phyloP scores from a whole-genome alignment of 2,797 vertebrate species.

The Aselliscus stoliczkanus region DNA sequence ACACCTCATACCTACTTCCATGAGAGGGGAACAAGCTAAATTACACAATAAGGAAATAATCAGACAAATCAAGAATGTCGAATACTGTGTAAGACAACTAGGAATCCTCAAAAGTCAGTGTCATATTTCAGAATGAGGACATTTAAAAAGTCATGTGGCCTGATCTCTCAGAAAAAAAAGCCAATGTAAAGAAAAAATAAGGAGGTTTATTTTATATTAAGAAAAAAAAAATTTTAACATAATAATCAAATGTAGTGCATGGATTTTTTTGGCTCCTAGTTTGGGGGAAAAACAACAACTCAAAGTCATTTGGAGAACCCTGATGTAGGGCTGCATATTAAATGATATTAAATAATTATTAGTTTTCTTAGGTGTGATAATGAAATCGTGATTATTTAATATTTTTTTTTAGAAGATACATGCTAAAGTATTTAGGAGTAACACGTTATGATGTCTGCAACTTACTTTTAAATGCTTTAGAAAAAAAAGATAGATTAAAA shows the following conservation, averaged over 20 bases:
- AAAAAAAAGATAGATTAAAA: neutral
- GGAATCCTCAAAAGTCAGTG: neutral
- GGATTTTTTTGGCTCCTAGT: neutral
- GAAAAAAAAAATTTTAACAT: neutral
- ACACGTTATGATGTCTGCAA: neutral
- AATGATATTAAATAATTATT: neutral
- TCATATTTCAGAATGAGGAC: neutral
- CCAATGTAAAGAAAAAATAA: neutral
- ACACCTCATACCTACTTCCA: neutral
- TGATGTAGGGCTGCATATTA: neutral
- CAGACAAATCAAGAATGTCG: neutral
- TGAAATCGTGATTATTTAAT: neutral
- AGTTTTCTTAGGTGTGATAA: neutral
- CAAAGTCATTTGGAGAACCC: neutral
- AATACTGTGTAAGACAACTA: neutral
- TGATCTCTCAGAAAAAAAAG: neutral
- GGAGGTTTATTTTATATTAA: neutral
- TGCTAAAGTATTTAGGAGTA: neutral
- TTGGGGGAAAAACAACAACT: neutral
- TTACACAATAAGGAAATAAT: neutral
- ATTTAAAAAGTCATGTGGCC: neutral
- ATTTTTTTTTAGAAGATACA: neutral
- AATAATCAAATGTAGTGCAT: neutral
- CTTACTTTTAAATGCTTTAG: neutral
- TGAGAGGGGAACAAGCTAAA: neutral